phyloP scores from a whole-genome alignment of 2,113 vertebrate species.

The Myodes glareolus region DNA sequence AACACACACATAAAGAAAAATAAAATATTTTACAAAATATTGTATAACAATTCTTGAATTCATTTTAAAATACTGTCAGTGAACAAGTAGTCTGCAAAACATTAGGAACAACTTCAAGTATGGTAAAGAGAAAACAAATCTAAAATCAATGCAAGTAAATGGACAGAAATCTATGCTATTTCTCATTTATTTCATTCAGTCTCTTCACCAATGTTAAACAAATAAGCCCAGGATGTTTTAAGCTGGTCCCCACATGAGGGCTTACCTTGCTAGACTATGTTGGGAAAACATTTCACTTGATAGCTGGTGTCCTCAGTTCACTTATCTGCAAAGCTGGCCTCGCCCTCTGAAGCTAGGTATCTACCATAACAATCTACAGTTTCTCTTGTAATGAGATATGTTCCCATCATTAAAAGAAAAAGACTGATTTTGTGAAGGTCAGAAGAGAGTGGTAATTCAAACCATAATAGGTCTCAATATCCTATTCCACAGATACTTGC shows the following conservation, averaged over 20 bases:
- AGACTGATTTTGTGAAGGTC: neutral
- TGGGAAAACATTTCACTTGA: neutral
- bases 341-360: neutral
- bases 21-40: neutral
- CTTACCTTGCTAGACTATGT: neutral
- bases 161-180: neutral
- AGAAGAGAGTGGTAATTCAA: neutral
- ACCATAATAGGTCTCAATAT: neutral
- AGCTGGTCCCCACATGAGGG: neutral
- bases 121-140: neutral
- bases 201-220: conserved; percentile 45
- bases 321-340: neutral
- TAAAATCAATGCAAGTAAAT: neutral
- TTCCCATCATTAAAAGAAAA: neutral
- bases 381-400: neutral
- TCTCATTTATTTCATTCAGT: conserved; percentile 28
- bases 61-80: neutral
- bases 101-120: neutral
- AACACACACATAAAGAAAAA: neutral
- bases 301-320: neutral
- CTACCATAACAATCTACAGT: neutral
- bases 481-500: neutral
- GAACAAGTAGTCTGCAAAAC: neutral
- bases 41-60: neutral
- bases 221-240: neutral